Conservation (phyloP, 2,888 invertebrate genomes). For the Stramonita haemastoma region DNA sequence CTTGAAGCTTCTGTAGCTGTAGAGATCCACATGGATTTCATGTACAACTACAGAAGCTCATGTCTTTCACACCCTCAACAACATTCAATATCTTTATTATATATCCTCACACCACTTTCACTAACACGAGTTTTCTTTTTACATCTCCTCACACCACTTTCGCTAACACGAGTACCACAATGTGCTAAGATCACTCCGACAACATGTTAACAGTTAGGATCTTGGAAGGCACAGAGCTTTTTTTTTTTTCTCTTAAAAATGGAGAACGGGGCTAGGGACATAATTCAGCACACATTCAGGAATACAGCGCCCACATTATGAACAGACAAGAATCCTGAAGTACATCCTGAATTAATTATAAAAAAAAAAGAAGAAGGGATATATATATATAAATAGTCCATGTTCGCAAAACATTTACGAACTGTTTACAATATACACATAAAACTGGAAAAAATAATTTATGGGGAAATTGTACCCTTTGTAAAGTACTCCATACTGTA, state of each 20-base stretch:
- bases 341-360: neutral
- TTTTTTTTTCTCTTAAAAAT: neutral
- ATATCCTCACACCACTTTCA: no score
- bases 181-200: neutral
- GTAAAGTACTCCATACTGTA: neutral
- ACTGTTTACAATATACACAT: neutral
- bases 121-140: neutral
- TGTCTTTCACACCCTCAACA: no score
- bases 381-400: neutral
- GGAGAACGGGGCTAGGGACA: neutral
- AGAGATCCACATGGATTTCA: no score
- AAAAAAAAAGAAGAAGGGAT: neutral
- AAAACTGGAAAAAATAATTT: neutral
- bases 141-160: neutral
- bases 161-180: neutral
- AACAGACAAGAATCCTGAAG: constrained; percentile 7
- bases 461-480: neutral
- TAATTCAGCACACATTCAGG: constrained; percentile 15
- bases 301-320: neutral
- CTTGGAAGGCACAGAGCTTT: neutral
- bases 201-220: neutral
- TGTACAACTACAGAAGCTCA: no score
- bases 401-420: neutral
- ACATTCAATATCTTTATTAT: no score
- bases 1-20: neutral